Base-by-base conservation (phyloP, 1,140 invertebrate species). In the Bombus waltoni region DNA sequence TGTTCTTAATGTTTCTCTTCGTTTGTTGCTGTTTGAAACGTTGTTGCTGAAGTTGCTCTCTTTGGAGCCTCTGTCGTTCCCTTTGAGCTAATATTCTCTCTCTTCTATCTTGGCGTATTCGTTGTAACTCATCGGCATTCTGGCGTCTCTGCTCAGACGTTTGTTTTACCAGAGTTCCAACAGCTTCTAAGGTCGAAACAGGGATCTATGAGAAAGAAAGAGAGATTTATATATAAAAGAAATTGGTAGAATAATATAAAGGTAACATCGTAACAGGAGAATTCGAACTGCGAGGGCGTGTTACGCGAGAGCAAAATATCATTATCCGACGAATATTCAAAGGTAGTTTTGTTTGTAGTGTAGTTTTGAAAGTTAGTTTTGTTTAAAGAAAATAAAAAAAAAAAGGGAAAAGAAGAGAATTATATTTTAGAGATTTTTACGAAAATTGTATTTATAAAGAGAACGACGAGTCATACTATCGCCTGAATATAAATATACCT, bases 111-210 rank as follows among this genome's bases (percentile, higher is more conserved):
- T 86, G 85, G 32, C 85, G 82, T 28, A 75, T 74, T 25, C 44
- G 53, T 53, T 88, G 87, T 11, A 83, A 57, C 9, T 84, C 75
- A 0, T 88, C 86, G 3, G 79, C 22, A 40, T 79, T 86, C 81
- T 71, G 79, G 0, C 40, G 74, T 35, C 91, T 87, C 28, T 82
- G 88, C 0, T 72, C 80, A 1, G 83, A 44, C 18, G 89, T 84
- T 10, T 83, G 47, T 84, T 94, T 94, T 0, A 94, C 88, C 1
- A 94, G 84, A 15, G 87, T 79, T 5, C 89, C 88, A 1, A 93
- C 91, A 11, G 94, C 92, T 74, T 94, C 89, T 5, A 94, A 81
- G 13, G 93, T 94, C 71, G 91, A 87, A 13, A 94, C 42, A 0
- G 93, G 94, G 42, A 94, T 94, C 94, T 95, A 66, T 32, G 32